Evolutionary conservation across 1,140 invertebrate species (phyloP), one percentile per base, ranked within the genome.

Genomic region (Eupristina koningsbergeri): DNA sequence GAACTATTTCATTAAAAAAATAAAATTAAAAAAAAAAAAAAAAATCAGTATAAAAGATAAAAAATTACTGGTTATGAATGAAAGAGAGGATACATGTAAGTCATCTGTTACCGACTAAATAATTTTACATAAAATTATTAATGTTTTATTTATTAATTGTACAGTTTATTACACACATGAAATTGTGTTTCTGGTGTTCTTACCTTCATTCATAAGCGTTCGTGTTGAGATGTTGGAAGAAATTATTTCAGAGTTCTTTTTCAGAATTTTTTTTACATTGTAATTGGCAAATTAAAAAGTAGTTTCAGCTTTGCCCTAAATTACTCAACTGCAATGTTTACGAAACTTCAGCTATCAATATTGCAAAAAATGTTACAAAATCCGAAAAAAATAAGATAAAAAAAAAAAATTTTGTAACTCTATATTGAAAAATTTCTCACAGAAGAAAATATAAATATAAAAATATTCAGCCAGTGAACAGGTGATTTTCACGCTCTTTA

Each of bases 51-150:
- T 36, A 61, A 85, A n/a, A 77, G 19, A 63, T 9, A 75, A 45
- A 45, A 45, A 81, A 17, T 81, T 76, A 77, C 17, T 69, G 34
- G 19, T 45, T 47, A 50, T 31, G 29, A 41, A 77, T 76, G 26
- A 71, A 73, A 75, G 36, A 58, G 64, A 69, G 45, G 41, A 80
- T 80, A 77, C 79, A 71, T 81, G 84, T 85, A 85, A 85, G 84
- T 78, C 84, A 85, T 81, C 84, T 85, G 84, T 85, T 85, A 78
- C 84, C 84, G 79, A 85, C 84, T 71, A 81, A 85, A 85, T 78
- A 85, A 81, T 81, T 75, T 63, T 81, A 84, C 53, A 78, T 63
- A 73, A 50, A 74, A 53, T 73, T 41, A 84, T 84, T 84, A 84
- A 78, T 84, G 76, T 79, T 80, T 84, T 80, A 84, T 64, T 80